Conservation (phyloP, 1,140 invertebrate species). For the Ephestia elutella region DNA sequence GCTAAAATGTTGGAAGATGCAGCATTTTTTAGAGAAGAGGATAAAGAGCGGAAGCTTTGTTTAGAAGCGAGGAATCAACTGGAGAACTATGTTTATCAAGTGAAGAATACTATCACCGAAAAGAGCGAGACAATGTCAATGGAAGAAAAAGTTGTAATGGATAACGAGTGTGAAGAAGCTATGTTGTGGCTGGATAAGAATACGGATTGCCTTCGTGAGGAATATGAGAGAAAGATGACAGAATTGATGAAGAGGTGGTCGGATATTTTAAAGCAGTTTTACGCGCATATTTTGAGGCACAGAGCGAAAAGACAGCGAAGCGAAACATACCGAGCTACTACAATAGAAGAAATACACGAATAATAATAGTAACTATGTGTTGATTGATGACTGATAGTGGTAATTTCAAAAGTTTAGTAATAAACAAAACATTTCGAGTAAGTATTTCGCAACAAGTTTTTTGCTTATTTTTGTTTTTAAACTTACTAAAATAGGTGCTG, state of each 20-base stretch:
- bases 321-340: conserved; percentile 16
- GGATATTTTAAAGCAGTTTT: conserved; percentile 68
- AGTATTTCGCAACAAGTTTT: neutral
- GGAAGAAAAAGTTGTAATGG: conserved; percentile 55
- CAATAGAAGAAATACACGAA: neutral
- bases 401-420: conserved; percentile 14
- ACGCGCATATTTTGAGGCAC: conserved; percentile 19
- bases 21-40: conserved; percentile 74
- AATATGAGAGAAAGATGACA: conserved; percentile 75
- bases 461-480: no score
- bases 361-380: neutral
- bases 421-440: neutral
- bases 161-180: conserved; percentile 71
- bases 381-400: conserved; percentile 10
- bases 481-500: no score
- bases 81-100: conserved; percentile 83
- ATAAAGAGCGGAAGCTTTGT: conserved; percentile 70
- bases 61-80: conserved; percentile 80
- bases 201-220: conserved; percentile 75
- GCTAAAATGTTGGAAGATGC: conserved; percentile 77
- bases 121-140: conserved; percentile 49
- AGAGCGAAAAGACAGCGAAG: conserved; percentile 34
- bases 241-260: conserved; percentile 74
- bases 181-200: conserved; percentile 81
- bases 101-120: conserved; percentile 76